phyloP scores from a whole-genome alignment of 1,140 invertebrate species.

The Drosophila funebris region DNA sequence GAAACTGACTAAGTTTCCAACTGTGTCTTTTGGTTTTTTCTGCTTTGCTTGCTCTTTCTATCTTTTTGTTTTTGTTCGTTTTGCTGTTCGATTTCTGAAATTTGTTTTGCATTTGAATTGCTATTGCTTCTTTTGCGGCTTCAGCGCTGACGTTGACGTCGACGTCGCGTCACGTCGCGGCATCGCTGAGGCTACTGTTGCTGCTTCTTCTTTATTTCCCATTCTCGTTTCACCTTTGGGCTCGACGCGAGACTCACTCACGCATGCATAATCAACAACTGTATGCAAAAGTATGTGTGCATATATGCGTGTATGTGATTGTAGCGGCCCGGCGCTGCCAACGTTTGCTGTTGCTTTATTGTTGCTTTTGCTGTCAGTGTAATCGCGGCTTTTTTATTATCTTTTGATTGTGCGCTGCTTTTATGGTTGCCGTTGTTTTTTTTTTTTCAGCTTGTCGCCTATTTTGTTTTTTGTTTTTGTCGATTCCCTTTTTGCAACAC shows the following conservation, averaged over 20 bases:
- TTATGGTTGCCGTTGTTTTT: conserved; percentile 65
- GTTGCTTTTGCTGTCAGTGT: conserved; percentile 47
- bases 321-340: too few species aligned
- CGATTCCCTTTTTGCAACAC: conserved; percentile 61
- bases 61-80: conserved; percentile 33
- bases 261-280: conserved; percentile 74
- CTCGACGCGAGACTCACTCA: conserved; percentile 51
- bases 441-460: conserved; percentile 51
- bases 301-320: neutral
- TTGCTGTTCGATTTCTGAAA: conserved; percentile 74
- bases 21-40: conserved; percentile 31
- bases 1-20: conserved; percentile 36
- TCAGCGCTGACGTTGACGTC: conserved; percentile 7
- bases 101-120: conserved; percentile 79
- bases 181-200: conserved; percentile 6
- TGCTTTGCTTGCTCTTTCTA: conserved; percentile 26
- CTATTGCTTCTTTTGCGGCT: conserved; percentile 71
- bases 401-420: conserved; percentile 75
- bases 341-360: conserved; percentile 6
- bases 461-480: conserved; percentile 64
- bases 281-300: conserved; percentile 15
- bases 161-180: conserved; percentile 4
- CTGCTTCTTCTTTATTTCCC: conserved; percentile 30
- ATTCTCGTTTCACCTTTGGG: conserved; percentile 70
- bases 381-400: conserved; percentile 79